Percentiles rank a stretch among this genome's conserved stretches.
These are phyloP conservation scores for Ormyrus thymus DNA, from an alignment of 2,888 invertebrate species.

Conservation along the genomic window DNA sequence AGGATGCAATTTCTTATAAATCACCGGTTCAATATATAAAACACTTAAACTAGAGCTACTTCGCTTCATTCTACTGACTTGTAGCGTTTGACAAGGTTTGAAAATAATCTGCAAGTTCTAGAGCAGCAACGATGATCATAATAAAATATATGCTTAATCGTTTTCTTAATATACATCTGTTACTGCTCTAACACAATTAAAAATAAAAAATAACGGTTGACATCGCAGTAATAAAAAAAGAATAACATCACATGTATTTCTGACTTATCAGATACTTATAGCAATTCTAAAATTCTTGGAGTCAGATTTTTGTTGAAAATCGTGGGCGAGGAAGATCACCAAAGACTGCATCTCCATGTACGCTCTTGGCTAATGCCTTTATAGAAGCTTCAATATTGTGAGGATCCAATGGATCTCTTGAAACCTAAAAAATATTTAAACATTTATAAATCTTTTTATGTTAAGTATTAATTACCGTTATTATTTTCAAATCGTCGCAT, in stretches of 20 bases:
- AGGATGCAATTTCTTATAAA: constrained; percentile 40
- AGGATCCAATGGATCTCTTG: constrained; percentile 74
- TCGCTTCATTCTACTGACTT: constrained; percentile 45
- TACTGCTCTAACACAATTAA: constrained; percentile 20
- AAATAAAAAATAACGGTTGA: constrained; percentile 60
- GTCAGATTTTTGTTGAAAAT: constrained; percentile 89
- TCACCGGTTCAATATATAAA: constrained; percentile 48
- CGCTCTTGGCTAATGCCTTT: constrained; percentile 92
- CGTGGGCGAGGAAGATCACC: constrained; percentile 91
- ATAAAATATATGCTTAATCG: constrained; percentile 57
- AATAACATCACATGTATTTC: constrained; percentile 58
- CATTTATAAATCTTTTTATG: background rate
- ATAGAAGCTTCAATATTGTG: constrained; percentile 93
- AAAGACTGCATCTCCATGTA: constrained; percentile 90
- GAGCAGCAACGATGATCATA: constrained; percentile 42
- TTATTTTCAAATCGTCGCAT: too few relatives aligned
- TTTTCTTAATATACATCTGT: constrained; percentile 45
- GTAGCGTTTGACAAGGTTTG: constrained; percentile 41
- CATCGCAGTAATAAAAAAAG: constrained; percentile 58
- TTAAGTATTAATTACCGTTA: background rate
- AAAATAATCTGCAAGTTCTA: constrained; percentile 43
- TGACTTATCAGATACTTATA: constrained; percentile 31
- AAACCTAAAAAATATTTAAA: constrained; percentile 59
- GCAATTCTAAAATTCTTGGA: constrained; percentile 53
- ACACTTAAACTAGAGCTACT: constrained; percentile 44